Base-by-base conservation (phyloP, 2,888 invertebrate genomes). In the Tuberolachnus salignus region DNA sequence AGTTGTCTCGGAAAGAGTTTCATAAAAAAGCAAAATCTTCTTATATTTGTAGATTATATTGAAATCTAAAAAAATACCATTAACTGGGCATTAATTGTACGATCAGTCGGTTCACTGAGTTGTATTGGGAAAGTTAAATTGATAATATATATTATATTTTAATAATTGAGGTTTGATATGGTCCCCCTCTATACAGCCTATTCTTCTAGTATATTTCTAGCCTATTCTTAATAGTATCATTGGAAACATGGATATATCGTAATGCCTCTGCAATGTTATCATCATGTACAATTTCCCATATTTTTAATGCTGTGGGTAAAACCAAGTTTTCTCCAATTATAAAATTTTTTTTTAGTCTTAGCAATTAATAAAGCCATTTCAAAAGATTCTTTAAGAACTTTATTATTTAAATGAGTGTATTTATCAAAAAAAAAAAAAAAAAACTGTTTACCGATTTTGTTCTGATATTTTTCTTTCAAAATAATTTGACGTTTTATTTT, bases 371-470 rank as follows among this genome's bases (percentile, higher is more conserved):
- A 42, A 63, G 63, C 63, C n/a, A 63, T 63, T 63, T 63, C 63
- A 63, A 63, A 63, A 63, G 63, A 63, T 42, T 42, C 63, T 63
- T 63, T 42, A 63, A 63, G 42, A 63, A 63, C 42, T 63, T 16
- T 42, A 6, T 63, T 61, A 34, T 61, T 61, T 34, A 61, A 61
- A 61, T 61, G 42, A 63, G 19, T 63, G n/a, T 63, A 19, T 42
- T 63, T 63, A 63, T 63, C 63, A 63, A 63, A 63, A 61, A 61
- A 63, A 63, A 63, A n/a, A n/a, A n/a, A n/a, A n/a, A n/a, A n/a
- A n/a, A n/a, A n/a, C 63, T 63, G 42, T 42, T 42, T 63, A 34
- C 42, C 63, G 42, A 42, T 42, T 42, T 63, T 63, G 42, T 63
- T 63, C 63, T 63, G 63, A 63, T 63, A 42, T 42, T 42, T 63